Evolutionary conservation across 2,888 invertebrate genomes (phyloP).

Genomic region (Mechanitis messenoides): DNA sequence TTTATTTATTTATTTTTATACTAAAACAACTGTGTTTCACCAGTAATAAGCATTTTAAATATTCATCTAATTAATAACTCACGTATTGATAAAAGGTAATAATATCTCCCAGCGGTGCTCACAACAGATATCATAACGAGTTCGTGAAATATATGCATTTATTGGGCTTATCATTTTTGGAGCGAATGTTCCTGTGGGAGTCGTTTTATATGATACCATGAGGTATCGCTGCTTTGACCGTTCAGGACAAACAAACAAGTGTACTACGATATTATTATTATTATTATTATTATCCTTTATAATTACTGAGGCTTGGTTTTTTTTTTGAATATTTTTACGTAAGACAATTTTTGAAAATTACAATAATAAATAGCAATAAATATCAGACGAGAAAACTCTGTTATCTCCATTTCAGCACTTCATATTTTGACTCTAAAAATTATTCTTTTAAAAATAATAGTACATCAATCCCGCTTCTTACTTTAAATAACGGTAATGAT

Average conservation of each 20-base stretch:
- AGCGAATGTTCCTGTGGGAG: conserved; percentile 55
- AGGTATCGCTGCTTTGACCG: conserved; percentile 38
- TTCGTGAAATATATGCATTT: conserved; percentile 41
- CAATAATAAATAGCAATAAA: too few relatives aligned
- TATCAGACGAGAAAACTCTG: too few relatives aligned
- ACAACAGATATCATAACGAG: conserved; percentile 35
- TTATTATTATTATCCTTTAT: background rate
- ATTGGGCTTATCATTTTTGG: conserved; percentile 65
- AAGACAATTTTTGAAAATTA: too few relatives aligned
- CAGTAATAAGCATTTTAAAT: background rate
- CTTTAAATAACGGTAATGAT: too few relatives aligned
- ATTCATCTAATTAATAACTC: conserved; percentile 14
- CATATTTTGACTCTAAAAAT: too few relatives aligned
- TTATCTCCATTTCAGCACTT: too few relatives aligned
- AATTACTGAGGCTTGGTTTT: background rate
- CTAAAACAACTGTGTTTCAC: too few relatives aligned
- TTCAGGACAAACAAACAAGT: conserved; percentile 7
- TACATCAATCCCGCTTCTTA: too few relatives aligned
- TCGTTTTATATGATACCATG: conserved; percentile 53
- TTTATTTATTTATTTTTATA: too few relatives aligned
- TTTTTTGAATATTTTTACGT: background rate
- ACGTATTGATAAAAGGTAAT: conserved; percentile 44
- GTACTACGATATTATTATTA: background rate
- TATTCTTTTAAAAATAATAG: too few relatives aligned
- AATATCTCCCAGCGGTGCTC: conserved; percentile 48